Conservation (phyloP, 2,888 invertebrate species). For the Drosophila nr. perissopoda region DNA sequence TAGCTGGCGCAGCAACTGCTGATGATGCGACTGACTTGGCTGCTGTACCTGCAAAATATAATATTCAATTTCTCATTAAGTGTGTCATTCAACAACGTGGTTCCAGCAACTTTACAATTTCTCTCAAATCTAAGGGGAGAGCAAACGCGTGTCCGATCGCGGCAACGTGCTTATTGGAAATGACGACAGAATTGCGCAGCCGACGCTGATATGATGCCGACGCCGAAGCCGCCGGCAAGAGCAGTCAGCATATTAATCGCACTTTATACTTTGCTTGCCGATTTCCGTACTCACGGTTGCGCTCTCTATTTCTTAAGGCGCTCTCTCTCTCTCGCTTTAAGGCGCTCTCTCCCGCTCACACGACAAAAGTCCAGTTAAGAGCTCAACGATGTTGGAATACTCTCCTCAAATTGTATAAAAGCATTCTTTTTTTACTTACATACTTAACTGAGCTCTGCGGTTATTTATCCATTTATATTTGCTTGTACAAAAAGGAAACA, state of each 20-base stretch:
- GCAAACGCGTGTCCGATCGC: conserved; percentile 50
- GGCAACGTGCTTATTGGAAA: conserved; percentile 67
- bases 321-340: conserved; percentile 23
- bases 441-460: neutral
- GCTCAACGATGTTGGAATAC: conserved; percentile 44
- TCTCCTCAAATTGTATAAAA: conserved; percentile 30
- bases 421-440: conserved; percentile 11
- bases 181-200: conserved; percentile 31
- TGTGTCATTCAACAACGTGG: conserved; percentile 6
- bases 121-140: neutral
- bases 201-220: conserved; percentile 12
- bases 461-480: conserved; percentile 9
- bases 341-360: conserved; percentile 16
- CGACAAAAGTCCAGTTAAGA: conserved; percentile 1
- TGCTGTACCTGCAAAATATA: conserved; percentile 50
- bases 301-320: conserved; percentile 8
- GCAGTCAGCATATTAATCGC: conserved; percentile 56
- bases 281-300: conserved; percentile 23
- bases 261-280: conserved; percentile 60
- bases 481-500: neutral
- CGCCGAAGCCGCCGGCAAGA: conserved; percentile 40
- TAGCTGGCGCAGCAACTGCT: conserved; percentile 52
- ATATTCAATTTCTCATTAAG: conserved; percentile 4
- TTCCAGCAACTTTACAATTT: conserved; percentile 45
- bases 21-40: conserved; percentile 37